Base-by-base conservation (phyloP, 2,113 vertebrate species). In the Canis aureus region DNA sequence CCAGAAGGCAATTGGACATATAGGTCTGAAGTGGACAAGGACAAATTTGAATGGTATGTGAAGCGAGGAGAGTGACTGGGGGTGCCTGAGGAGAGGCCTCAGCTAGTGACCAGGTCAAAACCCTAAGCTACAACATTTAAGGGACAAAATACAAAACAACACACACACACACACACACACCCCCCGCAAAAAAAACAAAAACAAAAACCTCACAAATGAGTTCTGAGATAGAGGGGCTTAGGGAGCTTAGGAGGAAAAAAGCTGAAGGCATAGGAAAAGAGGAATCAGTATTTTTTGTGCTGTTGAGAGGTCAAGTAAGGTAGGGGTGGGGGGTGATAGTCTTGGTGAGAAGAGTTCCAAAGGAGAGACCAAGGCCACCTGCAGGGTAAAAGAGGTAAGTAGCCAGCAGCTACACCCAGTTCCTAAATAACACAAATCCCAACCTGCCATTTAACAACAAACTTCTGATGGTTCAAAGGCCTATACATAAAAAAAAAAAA, bases 31-130 rank as follows among this genome's bases (percentile, higher is more conserved):
- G 57, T 57, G 76, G 38, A 90, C 57, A 85, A 81, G 62, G 49
- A n/a, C 20, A 97, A 86, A 87, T 38, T 16, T 38, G 79, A 73
- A 32, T 67, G 51, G 35, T 38, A 59, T 53, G 22, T 60, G 38
- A 78, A 92, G 43, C 5, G 22, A 32, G 3, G 5, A 15, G 32
- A 59, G 8, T 92, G 60, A 20, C 3, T 92, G n/a, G 62, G 38
- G 79, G 69, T n/a, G 15, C 35, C 60, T 17, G 17, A 38, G 82
- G 59, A 76, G 51, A 76, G 53, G 67, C 19, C 22, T 23, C 12
- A 83, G 83, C 78, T 89, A 79, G 82, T n/a, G 17, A 73, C 38
- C 78, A 35, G 43, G n/a, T 84, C 19, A 92, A 84, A 89, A 71
- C n/a, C 62, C 84, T 62, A 53, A 84, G 43, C 13, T 22, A 62